phyloP scores from a whole-genome alignment of 2,113 vertebrate genomes.

The Irena cyanogastra region DNA sequence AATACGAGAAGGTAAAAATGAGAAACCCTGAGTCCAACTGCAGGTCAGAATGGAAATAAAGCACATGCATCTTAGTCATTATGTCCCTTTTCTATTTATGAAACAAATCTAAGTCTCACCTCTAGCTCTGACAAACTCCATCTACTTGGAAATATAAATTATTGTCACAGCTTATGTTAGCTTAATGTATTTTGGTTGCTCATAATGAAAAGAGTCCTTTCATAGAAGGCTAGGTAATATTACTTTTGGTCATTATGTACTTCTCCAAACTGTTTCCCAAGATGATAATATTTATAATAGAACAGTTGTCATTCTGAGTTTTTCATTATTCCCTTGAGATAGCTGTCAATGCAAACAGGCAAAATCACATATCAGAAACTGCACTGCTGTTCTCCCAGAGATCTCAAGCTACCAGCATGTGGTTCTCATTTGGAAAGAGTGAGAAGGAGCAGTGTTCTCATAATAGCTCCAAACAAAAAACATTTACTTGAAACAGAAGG shows the following conservation, averaged over 20 bases:
- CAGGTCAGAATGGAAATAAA: background rate
- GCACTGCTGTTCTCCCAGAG: background rate
- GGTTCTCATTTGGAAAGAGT: conserved; percentile 44
- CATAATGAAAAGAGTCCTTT: background rate
- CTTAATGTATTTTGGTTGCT: background rate
- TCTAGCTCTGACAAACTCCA: background rate
- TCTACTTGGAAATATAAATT: conserved; percentile 3
- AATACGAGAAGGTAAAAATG: background rate
- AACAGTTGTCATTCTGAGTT: background rate
- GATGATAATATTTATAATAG: background rate
- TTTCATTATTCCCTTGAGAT: background rate
- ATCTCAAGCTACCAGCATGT: conserved; percentile 1
- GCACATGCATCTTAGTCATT: background rate
- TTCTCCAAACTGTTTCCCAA: background rate
- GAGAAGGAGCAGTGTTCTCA: conserved; percentile 31
- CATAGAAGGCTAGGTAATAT: background rate
- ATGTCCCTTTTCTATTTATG: background rate
- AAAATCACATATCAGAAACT: background rate
- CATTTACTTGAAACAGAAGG: background rate
- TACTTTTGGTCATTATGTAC: background rate
- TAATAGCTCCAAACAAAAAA: background rate
- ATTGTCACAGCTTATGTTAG: background rate
- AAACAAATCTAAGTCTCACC: conserved; percentile 9
- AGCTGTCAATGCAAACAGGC: background rate
- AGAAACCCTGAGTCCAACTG: background rate